Evolutionary conservation across 92 coral and sea anemone species (phyloP), one percentile per base, ranked within the genome.

Genomic region (Paragorgia papillata): DNA sequence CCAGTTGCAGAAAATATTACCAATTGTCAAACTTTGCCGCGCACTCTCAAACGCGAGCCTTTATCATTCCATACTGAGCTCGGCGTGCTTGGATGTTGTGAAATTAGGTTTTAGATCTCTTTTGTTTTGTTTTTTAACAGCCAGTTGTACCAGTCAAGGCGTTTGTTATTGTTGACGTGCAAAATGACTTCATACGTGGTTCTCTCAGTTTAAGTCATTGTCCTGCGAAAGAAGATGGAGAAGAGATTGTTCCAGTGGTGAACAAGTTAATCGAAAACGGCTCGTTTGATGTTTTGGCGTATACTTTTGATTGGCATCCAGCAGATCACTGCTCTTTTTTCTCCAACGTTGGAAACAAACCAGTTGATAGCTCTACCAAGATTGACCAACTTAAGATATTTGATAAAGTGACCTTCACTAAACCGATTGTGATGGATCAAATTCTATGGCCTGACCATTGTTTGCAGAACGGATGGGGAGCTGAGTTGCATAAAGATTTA

Each of bases 381-480:
- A 69, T 85, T 4, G 79, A 86, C 33, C 59, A 86, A 27, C 88
- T 92, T 7, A 88, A 93, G 57, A 29, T 84, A 35, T 90, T 85
- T 80, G 97, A 93, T 55, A 71, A 85, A 26, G 93, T 93, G 18
- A 73, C 80, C 43, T 93, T 84, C 55, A 88, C 82, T 24, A 83
- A 86, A 33, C 81, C 83, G 20, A 76, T 83, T 18, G 69, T 74
- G 24, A 33, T 88, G 32, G 64, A 88, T 51, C 97, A 93, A 63
- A 71, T 64, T 19, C 62, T 93, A 31, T 93, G 97, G 97, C 97
- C 97, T 10, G 76, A 70, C n/a, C 97, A 93, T 54, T 93, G 97
- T 82, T 82, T 65, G 22, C 85, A 86, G 41, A 79, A 93, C 37
- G 79, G 85, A 51, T 90, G 96, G 96, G 97, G 97, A 14, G 90